Percentiles rank a stretch among this genome's conserved stretches.
Evolutionary conservation across 2,113 vertebrate species (phyloP).

Genomic region (Pluvialis apricaria): DNA sequence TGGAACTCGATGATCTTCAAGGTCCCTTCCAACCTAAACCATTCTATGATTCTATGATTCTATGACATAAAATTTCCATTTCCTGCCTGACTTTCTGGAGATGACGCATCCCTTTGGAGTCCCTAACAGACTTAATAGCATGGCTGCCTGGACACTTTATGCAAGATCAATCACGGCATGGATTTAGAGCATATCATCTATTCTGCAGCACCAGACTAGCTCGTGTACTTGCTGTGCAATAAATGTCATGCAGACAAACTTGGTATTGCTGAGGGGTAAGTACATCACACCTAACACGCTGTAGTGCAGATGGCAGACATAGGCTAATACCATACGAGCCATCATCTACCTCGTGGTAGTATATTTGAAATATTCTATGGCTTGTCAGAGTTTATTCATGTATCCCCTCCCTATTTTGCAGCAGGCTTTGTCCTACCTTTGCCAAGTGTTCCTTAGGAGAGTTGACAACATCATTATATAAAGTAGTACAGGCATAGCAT

Average conservation of each 20-base stretch:
- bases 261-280: neutral
- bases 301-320: neutral
- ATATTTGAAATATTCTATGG: neutral
- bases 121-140: neutral
- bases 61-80: neutral
- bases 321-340: rapidly evolving
- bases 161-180: neutral
- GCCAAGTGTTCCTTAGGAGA: neutral
- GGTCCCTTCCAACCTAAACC: too few species aligned
- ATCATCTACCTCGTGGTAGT: neutral
- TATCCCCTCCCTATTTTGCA: neutral
- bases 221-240: neutral
- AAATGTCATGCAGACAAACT: neutral
- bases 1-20: too few species aligned
- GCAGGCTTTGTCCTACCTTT: neutral
- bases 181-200: neutral
- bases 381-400: neutral
- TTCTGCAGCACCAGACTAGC: neutral
- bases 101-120: neutral
- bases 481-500: neutral
- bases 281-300: rapidly evolving
- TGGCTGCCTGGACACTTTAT: neutral
- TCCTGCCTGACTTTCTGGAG: neutral
- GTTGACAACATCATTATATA: neutral
- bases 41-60: too few species aligned